phyloP scores from a whole-genome alignment of 2,113 vertebrate species.

The Rhombomys opimus region DNA sequence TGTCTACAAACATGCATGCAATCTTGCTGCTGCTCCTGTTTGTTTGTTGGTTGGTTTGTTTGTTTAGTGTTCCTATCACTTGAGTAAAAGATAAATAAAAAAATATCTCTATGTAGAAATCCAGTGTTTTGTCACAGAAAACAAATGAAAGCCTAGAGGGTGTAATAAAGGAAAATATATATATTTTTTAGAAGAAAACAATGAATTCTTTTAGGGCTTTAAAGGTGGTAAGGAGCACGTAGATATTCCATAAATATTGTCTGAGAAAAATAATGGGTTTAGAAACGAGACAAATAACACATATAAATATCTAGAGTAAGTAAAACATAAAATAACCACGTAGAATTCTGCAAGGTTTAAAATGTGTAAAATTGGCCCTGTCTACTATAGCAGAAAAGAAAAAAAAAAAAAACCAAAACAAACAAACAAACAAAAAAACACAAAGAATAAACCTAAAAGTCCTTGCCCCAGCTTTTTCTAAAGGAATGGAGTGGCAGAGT shows the following conservation, averaged over 20 bases:
- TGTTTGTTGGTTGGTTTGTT: not conserved
- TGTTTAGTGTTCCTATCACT: not conserved
- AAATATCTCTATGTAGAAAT: not conserved
- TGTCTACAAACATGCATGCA: not conserved
- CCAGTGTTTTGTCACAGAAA: not conserved
- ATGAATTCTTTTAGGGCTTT: not conserved
- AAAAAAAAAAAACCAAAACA: not conserved
- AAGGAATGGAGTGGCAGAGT: not conserved
- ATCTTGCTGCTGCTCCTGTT: not conserved
- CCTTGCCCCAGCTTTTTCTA: not conserved
- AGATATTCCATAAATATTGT: not conserved
- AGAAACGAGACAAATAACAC: not conserved
- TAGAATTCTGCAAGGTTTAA: not conserved
- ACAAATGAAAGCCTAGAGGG: not conserved
- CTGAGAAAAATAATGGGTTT: not conserved
- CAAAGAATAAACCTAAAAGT: not conserved
- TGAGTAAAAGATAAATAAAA: not conserved
- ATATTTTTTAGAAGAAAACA: not conserved
- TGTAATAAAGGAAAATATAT: constrained; percentile 3
- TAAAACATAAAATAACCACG: not conserved
- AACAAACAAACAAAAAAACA: not conserved
- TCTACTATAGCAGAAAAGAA: not conserved
- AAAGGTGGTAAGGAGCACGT: not conserved
- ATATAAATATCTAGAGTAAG: not conserved
- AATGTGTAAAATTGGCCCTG: not conserved